Evolutionary conservation across 2,888 invertebrate genomes (phyloP), one percentile per base, ranked within the genome.

Genomic region (Drosophila tripunctata): DNA sequence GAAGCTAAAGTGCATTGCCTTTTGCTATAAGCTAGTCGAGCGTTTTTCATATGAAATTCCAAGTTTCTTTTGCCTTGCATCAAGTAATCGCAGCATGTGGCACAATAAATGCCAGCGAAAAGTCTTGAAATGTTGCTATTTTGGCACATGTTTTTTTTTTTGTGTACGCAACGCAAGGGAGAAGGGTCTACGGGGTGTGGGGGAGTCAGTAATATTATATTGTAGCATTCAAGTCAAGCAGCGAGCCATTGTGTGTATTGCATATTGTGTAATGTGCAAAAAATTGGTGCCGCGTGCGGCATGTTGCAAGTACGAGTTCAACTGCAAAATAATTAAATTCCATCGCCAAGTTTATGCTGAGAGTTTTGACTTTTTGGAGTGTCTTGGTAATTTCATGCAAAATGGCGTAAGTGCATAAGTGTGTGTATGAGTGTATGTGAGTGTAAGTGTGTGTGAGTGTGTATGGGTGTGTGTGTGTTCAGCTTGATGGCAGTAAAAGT

Each of bases 301-400:
- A 75, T 75, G 66, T 57, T 84, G 65, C 55, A 56, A 27, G 27
- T 27, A 27, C 8, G n/a, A n/a, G 47, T 55, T 62, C 54, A 77
- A 83, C 75, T 67, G 84, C 65, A 80, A 79, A 82, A 86, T 82
- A 82, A 82, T 82, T 82, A 82, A 82, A 82, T 82, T 81, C 81
- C 87, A 66, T 62, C 54, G 60, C 56, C 81, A 81, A 84, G 69
- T 81, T 83, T 74, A 61, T 61, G 61, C 41, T 30, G 55, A 82
- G 79, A 63, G 72, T 70, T 74, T 83, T 45, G 74, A 63, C 43
- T 58, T 27, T 27, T 58, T 33, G 63, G 63, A 62, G 63, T 65
- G 54, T 41, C 66, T 80, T 62, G 38, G 84, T 73, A 86, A 83
- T 86, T 86, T 76, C 78, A 80, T 83, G 78, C 72, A 72, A 83